phyloP scores from a whole-genome alignment of 2,888 invertebrate species.

The Amphipoea lucens region DNA sequence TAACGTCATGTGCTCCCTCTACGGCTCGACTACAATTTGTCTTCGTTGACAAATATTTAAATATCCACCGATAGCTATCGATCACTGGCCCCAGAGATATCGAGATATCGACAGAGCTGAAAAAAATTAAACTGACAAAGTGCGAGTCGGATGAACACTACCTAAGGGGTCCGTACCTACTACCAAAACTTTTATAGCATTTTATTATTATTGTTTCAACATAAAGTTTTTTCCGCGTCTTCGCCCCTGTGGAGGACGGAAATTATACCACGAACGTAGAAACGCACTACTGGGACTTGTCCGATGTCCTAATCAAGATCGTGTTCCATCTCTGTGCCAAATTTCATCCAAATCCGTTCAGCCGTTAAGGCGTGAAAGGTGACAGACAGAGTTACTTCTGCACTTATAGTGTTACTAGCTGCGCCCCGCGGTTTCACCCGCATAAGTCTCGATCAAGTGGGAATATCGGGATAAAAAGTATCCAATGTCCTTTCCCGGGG shows the following conservation, averaged over 20 bases:
- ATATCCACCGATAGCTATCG: conserved; percentile 74
- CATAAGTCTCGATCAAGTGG: too few relatives aligned
- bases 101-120: conserved; percentile 51
- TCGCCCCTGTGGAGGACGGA: neutral
- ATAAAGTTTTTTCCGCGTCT: neutral
- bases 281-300: too few relatives aligned
- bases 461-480: too few relatives aligned
- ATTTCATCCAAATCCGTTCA: neutral
- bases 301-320: neutral
- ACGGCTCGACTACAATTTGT: conserved; percentile 67
- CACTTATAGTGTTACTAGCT: too few relatives aligned
- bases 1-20: conserved; percentile 57
- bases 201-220: neutral
- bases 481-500: too few relatives aligned
- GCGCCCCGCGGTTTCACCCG: too few relatives aligned
- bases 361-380: too few relatives aligned
- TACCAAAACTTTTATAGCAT: neutral
- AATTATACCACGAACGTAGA: neutral
- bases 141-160: neutral
- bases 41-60: conserved; percentile 80
- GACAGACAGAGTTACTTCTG: too few relatives aligned
- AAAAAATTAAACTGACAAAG: conserved; percentile 40
- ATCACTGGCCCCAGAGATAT: conserved; percentile 69
- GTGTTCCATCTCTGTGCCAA: neutral
- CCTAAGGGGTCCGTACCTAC: neutral